phyloP scores from a whole-genome alignment of 1,140 invertebrate species.

The Euglossa dilemma region DNA sequence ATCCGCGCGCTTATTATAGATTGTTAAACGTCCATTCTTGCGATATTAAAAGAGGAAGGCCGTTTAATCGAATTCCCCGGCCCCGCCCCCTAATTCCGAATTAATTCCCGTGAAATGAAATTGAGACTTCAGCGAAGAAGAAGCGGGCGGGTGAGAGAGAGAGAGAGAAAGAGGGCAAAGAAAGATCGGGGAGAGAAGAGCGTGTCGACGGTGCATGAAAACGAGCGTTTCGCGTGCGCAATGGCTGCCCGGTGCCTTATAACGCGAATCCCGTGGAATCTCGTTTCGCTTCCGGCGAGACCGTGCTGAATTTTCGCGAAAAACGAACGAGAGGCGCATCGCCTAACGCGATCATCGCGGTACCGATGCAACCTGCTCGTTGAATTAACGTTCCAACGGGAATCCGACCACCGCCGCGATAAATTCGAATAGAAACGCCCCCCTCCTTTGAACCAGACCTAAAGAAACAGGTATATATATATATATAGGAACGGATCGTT shows the following conservation, averaged over 20 bases:
- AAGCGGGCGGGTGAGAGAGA: not conserved
- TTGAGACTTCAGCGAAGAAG: not conserved
- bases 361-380: not conserved
- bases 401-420: not conserved
- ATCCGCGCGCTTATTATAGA: not conserved
- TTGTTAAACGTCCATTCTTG: not conserved
- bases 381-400: not conserved
- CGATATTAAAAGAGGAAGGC: not conserved
- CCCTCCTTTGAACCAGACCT: not conserved
- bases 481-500: not conserved
- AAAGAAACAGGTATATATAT: not conserved
- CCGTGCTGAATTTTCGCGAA: not conserved
- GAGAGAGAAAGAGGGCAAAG: not conserved
- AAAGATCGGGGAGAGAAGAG: not conserved
- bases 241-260: not conserved
- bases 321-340: not conserved
- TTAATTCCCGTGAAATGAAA: constrained; percentile 4
- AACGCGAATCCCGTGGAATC: not conserved
- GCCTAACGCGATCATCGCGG: not conserved
- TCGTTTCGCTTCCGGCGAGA: not conserved
- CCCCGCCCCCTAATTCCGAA: not conserved
- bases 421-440: not conserved
- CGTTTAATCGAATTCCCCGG: not conserved
- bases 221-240: constrained; percentile 30
- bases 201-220: constrained; percentile 3